Base-by-base conservation (phyloP, 2,113 vertebrate species). In the Aptenodytes patagonicus region DNA sequence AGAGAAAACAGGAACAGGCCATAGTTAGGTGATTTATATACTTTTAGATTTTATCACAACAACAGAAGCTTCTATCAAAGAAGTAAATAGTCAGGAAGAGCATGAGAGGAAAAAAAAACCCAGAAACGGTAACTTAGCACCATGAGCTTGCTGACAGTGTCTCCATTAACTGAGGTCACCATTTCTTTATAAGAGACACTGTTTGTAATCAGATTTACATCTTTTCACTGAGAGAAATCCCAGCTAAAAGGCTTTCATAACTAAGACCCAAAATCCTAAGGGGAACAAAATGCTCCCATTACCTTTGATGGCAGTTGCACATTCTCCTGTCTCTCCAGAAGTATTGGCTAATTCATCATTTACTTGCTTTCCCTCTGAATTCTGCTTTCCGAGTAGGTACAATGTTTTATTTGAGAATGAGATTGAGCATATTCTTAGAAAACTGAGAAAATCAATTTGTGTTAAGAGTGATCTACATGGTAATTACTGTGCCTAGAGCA, bases 361-460 rank as follows among this genome's bases (percentile, higher is more conserved):
- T 90, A 44, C 36, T 95, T 77, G 10, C 70, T 91, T 90, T 93
- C 13, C 36, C 21, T 87, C 42, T 90, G 68, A 82, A 79, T 83
- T 91, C 72, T 87, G 4, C 49, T 86, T 94, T 89, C 82, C 2
- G 4, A 88, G 62, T 77, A 71, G 51, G 51, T 61, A 71, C 26
- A 65, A 6, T 91, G 44, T 91, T 97, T 87, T 91, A 87, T 87
- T 92, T 89, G 61, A 28, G 73, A 89, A 81, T 79, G 65, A 87
- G 52, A 89, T 38, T 54, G 54, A 95, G 46, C 49, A 61, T 57
- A 79, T 38, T 93, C 36, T 40, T 58, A 58, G 73, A 95, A 93
- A 97, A 95, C 49, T 68, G 28, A 89, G 66, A 93, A 95, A 96
- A 95, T 93, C 75, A 80, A 82, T 95, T 95, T 87, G 36, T 49